A percentile compares a stretch with the other conserved stretches of the same genome.
Evolutionary conservation across 2,113 vertebrate species (phyloP).

Genomic region (Phyllopteryx taeniolatus): DNA sequence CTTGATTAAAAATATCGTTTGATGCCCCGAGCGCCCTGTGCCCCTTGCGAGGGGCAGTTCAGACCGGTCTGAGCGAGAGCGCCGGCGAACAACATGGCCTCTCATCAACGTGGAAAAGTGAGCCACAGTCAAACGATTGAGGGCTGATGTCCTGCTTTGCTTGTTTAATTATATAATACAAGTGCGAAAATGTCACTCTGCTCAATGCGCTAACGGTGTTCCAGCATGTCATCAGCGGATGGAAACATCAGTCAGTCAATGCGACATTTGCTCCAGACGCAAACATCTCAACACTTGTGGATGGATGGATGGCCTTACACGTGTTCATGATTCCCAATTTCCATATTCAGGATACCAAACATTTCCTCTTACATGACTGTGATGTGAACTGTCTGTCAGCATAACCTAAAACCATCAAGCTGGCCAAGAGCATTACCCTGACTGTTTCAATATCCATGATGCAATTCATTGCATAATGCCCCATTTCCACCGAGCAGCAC

Average conservation of each 20-base stretch:
- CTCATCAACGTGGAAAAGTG: slow-evolving; percentile 34
- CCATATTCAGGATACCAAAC: neutral
- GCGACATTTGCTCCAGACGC: neutral
- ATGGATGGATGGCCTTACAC: neutral
- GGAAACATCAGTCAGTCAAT: neutral
- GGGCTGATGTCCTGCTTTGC: slow-evolving; percentile 9
- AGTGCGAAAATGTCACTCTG: neutral
- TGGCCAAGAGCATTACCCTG: neutral
- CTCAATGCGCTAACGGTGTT: neutral
- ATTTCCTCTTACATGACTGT: slow-evolving; percentile 1
- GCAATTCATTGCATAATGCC: neutral
- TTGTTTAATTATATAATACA: slow-evolving; percentile 27
- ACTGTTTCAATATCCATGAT: neutral
- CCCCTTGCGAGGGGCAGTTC: slow-evolving; percentile 67
- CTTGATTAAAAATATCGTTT: slow-evolving; percentile 82
- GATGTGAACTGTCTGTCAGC: neutral
- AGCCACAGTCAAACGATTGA: slow-evolving; percentile 31
- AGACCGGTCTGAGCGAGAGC: slow-evolving; percentile 74
- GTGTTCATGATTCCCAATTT: neutral
- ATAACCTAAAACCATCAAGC: neutral
- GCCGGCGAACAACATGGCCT: slow-evolving; percentile 57
- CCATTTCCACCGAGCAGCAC: neutral
- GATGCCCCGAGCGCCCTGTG: slow-evolving; percentile 62
- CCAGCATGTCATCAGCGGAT: slow-evolving; percentile 1
- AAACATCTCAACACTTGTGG: neutral